A percentile compares a stretch with the other conserved stretches of the same genome.
Evolutionary conservation across 2,113 vertebrate genomes (phyloP).

Genomic region (Micronisus gabar): DNA sequence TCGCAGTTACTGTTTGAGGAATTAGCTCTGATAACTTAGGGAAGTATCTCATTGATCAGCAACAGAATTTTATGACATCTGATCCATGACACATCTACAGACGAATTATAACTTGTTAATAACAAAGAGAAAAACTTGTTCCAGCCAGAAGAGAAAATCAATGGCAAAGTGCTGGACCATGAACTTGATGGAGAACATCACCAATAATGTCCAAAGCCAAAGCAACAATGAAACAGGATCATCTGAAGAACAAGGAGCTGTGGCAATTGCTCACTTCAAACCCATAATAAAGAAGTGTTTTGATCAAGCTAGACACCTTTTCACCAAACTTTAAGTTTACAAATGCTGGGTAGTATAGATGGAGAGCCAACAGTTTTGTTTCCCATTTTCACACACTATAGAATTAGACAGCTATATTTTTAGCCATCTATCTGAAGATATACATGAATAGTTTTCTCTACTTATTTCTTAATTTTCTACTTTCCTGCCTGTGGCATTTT

Average conservation of each 20-base stretch:
- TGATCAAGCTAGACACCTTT: not conserved
- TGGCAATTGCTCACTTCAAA: not conserved
- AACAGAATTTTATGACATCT: not conserved
- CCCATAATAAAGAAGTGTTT: not conserved
- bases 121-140: not conserved
- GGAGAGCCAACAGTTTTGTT: not conserved
- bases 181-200: not conserved
- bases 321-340: not conserved
- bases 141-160: not conserved
- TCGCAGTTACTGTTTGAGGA: not conserved
- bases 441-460: not conserved
- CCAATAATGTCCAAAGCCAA: not conserved
- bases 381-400: not conserved
- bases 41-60: not conserved
- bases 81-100: not conserved
- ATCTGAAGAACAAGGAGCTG: not conserved
- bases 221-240: not conserved
- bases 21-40: not conserved
- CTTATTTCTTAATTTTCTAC: not conserved
- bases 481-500: not conserved
- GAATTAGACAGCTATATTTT: not conserved
- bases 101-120: not conserved
- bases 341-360: not conserved
- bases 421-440: not conserved
- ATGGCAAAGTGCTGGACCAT: not conserved